Percentiles rank a stretch among this genome's conserved stretches.
Evolutionary conservation across 2,888 invertebrate genomes (phyloP).

Genomic region (Mellilla xanthometata): DNA sequence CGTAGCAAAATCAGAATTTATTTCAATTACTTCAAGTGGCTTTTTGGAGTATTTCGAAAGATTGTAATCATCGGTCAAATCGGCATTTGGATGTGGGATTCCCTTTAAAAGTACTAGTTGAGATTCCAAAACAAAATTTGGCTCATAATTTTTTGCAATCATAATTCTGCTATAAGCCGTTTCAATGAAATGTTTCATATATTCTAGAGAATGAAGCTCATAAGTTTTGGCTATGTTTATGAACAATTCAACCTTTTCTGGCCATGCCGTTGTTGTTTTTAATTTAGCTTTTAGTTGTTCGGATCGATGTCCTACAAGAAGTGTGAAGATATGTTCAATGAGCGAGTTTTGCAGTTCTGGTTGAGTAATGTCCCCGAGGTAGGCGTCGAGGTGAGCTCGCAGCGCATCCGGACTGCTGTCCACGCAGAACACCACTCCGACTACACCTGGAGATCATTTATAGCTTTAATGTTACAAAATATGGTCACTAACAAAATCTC

Average conservation of each 20-base stretch:
- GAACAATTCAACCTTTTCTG: conserved; percentile 38
- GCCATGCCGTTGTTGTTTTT: conserved; percentile 33
- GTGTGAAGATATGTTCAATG: conserved; percentile 40
- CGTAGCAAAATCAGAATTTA: no score
- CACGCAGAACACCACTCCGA: conserved; percentile 45
- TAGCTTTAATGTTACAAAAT: no score
- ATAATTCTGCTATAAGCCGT: conserved; percentile 40
- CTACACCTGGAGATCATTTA: conserved; percentile 36
- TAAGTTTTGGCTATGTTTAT: conserved; percentile 32
- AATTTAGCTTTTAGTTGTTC: conserved; percentile 35
- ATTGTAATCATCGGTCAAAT: conserved; percentile 40
- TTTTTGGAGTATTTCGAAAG: conserved; percentile 41
- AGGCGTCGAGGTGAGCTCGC: conserved; percentile 39
- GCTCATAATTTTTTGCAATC: conserved; percentile 37
- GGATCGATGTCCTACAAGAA: conserved; percentile 39
- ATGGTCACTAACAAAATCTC: no score
- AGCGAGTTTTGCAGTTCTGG: conserved; percentile 39
- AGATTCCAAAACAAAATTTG: conserved; percentile 38
- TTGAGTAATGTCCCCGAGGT: conserved; percentile 40
- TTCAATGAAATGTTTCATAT: conserved; percentile 39
- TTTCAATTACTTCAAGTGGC: no score
- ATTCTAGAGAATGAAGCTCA: conserved; percentile 39
- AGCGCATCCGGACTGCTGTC: conserved; percentile 50
- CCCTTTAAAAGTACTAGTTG: conserved; percentile 44
- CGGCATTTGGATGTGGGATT: conserved; percentile 37